Conservation (phyloP, 1,140 invertebrate genomes). For the Drosophila pruinosa region DNA sequence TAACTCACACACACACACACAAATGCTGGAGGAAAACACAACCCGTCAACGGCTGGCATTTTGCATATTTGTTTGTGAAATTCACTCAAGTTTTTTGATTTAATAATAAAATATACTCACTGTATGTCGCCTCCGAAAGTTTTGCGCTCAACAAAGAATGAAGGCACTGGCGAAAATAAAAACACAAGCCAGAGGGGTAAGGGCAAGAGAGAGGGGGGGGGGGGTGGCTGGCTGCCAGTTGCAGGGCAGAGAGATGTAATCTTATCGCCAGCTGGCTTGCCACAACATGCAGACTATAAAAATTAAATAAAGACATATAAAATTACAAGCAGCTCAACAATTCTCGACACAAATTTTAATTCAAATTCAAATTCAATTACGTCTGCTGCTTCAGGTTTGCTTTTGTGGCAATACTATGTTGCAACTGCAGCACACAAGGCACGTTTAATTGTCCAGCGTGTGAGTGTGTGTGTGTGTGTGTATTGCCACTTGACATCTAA, state of each 20-base stretch:
- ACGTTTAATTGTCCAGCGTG: constrained; percentile 30
- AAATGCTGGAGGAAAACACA: not conserved
- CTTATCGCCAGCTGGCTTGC: constrained; percentile 56
- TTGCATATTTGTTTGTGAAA: constrained; percentile 54
- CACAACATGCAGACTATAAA: constrained; percentile 41
- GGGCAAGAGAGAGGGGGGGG: not conserved
- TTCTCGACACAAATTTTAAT: constrained; percentile 19
- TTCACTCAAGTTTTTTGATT: constrained; percentile 77
- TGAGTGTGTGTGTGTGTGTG: not conserved
- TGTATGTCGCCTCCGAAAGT: constrained; percentile 17
- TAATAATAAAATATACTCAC: constrained; percentile 66
- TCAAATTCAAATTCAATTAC: constrained; percentile 26
- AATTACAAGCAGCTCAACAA: constrained; percentile 53
- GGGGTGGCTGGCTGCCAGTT: constrained; percentile 10
- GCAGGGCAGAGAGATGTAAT: constrained; percentile 47
- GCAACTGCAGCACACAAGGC: not conserved
- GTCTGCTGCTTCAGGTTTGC: constrained; percentile 22
- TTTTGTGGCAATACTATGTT: constrained; percentile 20
- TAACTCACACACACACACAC: constrained; percentile 40
- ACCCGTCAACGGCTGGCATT: constrained; percentile 51
- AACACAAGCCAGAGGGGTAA: no score
- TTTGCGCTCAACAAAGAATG: not conserved
- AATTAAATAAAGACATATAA: constrained; percentile 60
- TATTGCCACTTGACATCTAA: constrained; percentile 23
- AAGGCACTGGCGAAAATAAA: not conserved